Evolutionary conservation across 2,888 invertebrate genomes (phyloP).

Genomic region (Mechanitis messenoides): DNA sequence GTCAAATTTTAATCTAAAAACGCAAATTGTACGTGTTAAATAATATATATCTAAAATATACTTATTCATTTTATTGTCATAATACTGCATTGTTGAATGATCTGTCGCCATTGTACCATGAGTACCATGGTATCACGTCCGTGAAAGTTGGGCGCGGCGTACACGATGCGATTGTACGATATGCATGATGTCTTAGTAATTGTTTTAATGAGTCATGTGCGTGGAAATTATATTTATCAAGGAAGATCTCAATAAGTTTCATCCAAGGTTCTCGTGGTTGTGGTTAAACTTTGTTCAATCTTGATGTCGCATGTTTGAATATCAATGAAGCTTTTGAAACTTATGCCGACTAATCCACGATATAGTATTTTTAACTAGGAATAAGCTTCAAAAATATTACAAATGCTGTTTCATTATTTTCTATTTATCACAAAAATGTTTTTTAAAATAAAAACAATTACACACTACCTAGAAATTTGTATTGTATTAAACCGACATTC

Average conservation of each 20-base stretch:
- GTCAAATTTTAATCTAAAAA: no score
- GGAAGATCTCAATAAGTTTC: constrained; percentile 7
- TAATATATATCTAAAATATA: no score
- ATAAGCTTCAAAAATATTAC: no score
- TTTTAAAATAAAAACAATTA: background rate
- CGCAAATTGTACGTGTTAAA: no score
- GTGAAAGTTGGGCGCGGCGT: constrained; percentile 60
- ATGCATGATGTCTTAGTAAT: constrained; percentile 32
- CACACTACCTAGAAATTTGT: constrained; percentile 1
- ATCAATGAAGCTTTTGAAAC: background rate
- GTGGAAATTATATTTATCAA: constrained; percentile 24
- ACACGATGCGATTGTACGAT: constrained; percentile 44
- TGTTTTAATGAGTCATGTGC: constrained; percentile 33
- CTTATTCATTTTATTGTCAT: background rate
- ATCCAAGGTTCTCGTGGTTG: constrained; percentile 1
- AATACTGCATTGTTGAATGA: background rate
- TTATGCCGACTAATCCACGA: no score
- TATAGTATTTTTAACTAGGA: no score
- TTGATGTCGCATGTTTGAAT: background rate
- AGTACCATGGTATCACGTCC: constrained; percentile 27
- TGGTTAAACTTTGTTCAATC: background rate
- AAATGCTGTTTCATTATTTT: background rate
- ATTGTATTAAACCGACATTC: background rate
- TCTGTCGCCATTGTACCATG: constrained; percentile 10
- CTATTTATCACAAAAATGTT: background rate